Percentiles rank a stretch among this genome's conserved stretches.
Evolutionary conservation across 2,888 invertebrate genomes (phyloP).

Genomic region (Sphaerophoria taeniata): DNA sequence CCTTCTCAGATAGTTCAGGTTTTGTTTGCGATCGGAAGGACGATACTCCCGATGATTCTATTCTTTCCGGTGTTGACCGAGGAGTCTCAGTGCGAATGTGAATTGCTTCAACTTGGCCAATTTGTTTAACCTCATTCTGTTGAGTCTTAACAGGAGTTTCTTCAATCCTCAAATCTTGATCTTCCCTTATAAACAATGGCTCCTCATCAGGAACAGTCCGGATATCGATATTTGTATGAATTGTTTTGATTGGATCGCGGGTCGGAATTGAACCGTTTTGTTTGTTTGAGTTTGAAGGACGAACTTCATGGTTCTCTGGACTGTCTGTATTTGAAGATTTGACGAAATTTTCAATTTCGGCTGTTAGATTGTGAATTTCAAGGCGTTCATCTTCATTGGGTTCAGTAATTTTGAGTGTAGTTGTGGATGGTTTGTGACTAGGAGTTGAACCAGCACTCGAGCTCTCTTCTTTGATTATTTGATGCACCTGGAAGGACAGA

Average conservation of each 20-base stretch:
- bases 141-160: slow-evolving; percentile 49
- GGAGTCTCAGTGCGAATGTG: slow-evolving; percentile 75
- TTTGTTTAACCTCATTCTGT: slow-evolving; percentile 65
- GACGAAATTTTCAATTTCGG: slow-evolving; percentile 80
- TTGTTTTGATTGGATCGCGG: slow-evolving; percentile 51
- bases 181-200: slow-evolving; percentile 53
- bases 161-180: slow-evolving; percentile 31
- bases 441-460: slow-evolving; percentile 69
- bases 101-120: slow-evolving; percentile 76
- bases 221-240: slow-evolving; percentile 56
- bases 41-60: neutral
- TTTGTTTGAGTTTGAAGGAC: slow-evolving; percentile 50
- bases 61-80: slow-evolving; percentile 63
- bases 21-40: slow-evolving; percentile 28
- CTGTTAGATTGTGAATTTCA: slow-evolving; percentile 79
- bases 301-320: slow-evolving; percentile 33
- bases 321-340: slow-evolving; percentile 67
- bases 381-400: slow-evolving; percentile 58
- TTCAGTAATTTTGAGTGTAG: slow-evolving; percentile 9
- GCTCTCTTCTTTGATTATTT: slow-evolving; percentile 70
- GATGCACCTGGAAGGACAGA: slow-evolving; percentile 48
- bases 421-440: slow-evolving; percentile 56
- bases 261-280: slow-evolving; percentile 59
- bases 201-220: slow-evolving; percentile 41
- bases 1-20: slow-evolving; percentile 24